phyloP scores from a whole-genome alignment of 2,888 invertebrate species.

The Pristionchus mayeri region DNA sequence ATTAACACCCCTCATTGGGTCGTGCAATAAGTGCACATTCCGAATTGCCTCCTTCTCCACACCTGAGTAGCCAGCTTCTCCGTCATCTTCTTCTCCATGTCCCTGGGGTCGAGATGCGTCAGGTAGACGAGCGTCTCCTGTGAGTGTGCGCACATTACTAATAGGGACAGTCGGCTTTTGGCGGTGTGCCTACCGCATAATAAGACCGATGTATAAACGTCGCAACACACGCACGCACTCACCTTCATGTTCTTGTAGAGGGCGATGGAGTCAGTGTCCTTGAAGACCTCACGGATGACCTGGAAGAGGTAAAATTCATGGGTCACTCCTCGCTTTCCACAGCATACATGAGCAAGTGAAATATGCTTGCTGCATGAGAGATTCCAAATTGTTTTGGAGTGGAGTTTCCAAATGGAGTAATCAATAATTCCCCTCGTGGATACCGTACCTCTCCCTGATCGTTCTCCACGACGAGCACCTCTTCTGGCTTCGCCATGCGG shows the following conservation, averaged over 20 bases:
- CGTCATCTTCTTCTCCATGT: constrained; percentile 99
- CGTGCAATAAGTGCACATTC: no score
- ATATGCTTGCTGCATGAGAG: no score
- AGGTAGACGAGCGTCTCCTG: constrained; percentile 85
- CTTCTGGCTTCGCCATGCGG: constrained; percentile 99
- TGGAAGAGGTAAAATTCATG: no score
- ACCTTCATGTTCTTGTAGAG: constrained; percentile 97
- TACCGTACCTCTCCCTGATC: constrained; percentile 89
- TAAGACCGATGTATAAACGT: no score
- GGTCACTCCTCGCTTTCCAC: no score
- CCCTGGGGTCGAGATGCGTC: constrained; percentile 96
- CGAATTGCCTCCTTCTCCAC: constrained; percentile 76
- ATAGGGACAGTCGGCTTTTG: no score
- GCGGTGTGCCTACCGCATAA: no score
- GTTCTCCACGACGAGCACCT: constrained; percentile 98
- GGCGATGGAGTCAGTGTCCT: constrained; percentile 99
- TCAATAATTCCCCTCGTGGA: neutral
- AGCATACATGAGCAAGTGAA: no score
- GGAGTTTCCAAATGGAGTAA: no score
- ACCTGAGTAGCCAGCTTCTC: constrained; percentile 94
- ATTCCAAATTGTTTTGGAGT: no score
- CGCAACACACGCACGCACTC: no score
- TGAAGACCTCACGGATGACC: constrained; percentile 98
- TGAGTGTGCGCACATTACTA: neutral
- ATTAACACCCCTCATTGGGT: no score